phyloP scores from a whole-genome alignment of 1,140 invertebrate species.

The Drosophila watanabei region DNA sequence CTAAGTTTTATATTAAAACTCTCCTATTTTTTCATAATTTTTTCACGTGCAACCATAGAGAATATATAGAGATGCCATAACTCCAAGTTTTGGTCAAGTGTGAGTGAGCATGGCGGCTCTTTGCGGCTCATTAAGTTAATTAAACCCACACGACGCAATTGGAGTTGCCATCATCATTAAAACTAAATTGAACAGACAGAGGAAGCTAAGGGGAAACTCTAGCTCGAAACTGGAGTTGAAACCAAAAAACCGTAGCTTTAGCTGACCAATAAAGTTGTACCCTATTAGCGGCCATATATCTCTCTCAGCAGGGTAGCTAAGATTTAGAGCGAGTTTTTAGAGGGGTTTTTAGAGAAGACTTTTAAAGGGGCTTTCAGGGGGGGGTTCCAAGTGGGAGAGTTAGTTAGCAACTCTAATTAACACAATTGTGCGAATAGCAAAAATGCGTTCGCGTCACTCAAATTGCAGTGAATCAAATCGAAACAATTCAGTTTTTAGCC shows the following conservation, averaged over 20 bases:
- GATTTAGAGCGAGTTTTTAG: neutral
- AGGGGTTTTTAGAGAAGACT: neutral
- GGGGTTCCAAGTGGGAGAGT: neutral
- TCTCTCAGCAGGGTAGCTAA: constrained; percentile 15
- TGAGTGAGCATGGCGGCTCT: constrained; percentile 41
- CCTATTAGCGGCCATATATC: constrained; percentile 67
- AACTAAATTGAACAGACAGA: constrained; percentile 59
- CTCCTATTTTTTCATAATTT: neutral
- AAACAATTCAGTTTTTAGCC: constrained; percentile 16
- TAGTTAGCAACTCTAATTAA: constrained; percentile 53
- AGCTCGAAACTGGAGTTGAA: constrained; percentile 4
- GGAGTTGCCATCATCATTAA: constrained; percentile 76
- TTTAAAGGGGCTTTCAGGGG: neutral
- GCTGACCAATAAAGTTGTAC: constrained; percentile 78
- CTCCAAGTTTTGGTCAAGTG: constrained; percentile 21
- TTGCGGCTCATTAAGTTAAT: constrained; percentile 81
- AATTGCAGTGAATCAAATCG: constrained; percentile 62
- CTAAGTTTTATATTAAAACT: neutral
- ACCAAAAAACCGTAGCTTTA: constrained; percentile 7
- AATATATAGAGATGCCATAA: constrained; percentile 48
- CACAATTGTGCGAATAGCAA: constrained; percentile 67
- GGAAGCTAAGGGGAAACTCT: constrained; percentile 1
- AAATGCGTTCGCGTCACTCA: constrained; percentile 63
- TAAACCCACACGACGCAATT: constrained; percentile 70
- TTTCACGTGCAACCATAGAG: constrained; percentile 5